Percentiles rank a stretch among this genome's conserved stretches.
Conservation (phyloP, 2,888 invertebrate genomes). For the Lysandra coridon region DNA sequence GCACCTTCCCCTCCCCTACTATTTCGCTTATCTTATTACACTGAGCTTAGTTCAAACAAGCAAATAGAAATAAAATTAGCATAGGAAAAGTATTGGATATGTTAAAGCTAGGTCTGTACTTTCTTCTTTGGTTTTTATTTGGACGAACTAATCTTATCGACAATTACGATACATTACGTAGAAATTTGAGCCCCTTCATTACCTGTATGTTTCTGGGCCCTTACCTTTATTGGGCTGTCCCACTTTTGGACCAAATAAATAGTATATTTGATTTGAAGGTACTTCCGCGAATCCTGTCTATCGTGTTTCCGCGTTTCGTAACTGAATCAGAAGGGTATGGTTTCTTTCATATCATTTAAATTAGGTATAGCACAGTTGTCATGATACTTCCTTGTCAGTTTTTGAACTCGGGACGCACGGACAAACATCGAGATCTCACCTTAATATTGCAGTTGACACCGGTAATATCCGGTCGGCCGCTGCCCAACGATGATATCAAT, state of each 20-base stretch:
- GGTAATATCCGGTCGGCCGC: slow-evolving; percentile 74
- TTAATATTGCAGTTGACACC: slow-evolving; percentile 68
- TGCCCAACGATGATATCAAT: slow-evolving; percentile 78
- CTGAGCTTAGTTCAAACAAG: not conserved
- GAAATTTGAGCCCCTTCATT: not conserved
- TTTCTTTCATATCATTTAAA: not conserved
- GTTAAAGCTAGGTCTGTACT: not conserved
- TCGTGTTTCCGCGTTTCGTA: not conserved
- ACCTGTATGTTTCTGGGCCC: not conserved
- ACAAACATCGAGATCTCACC: slow-evolving; percentile 37
- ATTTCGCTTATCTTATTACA: slow-evolving; percentile 14
- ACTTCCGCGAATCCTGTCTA: slow-evolving; percentile 1
- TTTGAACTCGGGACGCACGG: not conserved
- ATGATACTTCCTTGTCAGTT: slow-evolving; percentile 45
- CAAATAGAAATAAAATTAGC: not conserved
- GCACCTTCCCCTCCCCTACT: too few species aligned
- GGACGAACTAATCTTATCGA: not conserved
- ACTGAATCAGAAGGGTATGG: not conserved
- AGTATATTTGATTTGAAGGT: not conserved
- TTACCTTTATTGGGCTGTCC: not conserved
- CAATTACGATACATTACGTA: not conserved
- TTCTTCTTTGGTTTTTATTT: not conserved
- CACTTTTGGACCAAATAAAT: not conserved
- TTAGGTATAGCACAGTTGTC: slow-evolving; percentile 3
- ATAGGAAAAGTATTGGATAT: not conserved